Conservation (phyloP, 2,797 vertebrate species). For the Thunnus albacares region DNA sequence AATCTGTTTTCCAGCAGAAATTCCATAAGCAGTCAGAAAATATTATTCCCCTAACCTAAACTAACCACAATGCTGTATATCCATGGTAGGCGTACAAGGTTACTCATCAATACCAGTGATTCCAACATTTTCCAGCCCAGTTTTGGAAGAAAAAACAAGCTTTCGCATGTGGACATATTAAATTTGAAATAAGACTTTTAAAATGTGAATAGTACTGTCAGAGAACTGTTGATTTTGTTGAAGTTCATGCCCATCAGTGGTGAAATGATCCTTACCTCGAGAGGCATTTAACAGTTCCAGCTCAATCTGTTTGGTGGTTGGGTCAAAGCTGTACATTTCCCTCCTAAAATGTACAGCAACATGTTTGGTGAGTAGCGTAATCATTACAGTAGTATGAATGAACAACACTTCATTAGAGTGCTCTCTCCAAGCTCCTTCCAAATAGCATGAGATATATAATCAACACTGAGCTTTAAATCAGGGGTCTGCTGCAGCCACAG, state of each 20-base stretch:
- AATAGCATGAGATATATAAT: not conserved
- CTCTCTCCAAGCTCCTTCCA: not conserved
- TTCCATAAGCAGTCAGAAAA: no score
- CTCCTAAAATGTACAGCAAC: slow-evolving; percentile 85
- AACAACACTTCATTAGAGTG: not conserved
- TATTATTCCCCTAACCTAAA: no score
- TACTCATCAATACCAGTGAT: not conserved
- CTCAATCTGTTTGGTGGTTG: slow-evolving; percentile 88
- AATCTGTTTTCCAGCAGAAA: not conserved
- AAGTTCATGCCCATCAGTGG: not conserved
- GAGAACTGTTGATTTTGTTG: not conserved
- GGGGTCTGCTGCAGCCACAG: not conserved
- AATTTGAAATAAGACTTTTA: not conserved
- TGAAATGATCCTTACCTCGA: slow-evolving; percentile 76
- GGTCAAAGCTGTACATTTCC: slow-evolving; percentile 90
- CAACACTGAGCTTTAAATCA: no score
- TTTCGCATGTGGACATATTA: not conserved
- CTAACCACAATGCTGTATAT: no score
- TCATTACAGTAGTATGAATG: not conserved
- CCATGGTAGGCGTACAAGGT: not conserved
- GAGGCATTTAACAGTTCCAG: slow-evolving; percentile 88
- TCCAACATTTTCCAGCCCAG: not conserved
- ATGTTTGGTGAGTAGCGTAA: not conserved
- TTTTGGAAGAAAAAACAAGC: not conserved
- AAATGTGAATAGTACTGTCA: no score